Conservation (phyloP, 2,797 vertebrate species). For the Phoebastria nigripes region DNA sequence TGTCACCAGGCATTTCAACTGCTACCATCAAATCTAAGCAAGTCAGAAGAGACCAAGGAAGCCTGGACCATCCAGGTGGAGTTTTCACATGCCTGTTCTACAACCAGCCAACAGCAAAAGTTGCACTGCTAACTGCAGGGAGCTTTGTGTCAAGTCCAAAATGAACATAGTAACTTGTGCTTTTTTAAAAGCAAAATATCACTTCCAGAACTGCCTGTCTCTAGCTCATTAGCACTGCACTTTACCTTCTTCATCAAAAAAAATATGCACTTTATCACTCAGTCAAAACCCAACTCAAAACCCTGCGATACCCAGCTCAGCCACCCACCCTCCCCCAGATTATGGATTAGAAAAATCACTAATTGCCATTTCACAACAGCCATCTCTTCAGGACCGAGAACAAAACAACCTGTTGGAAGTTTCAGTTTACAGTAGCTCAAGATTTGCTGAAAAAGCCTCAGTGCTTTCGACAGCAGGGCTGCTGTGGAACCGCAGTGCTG, state of each 20-base stretch:
- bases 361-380: neutral
- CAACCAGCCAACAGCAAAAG: neutral
- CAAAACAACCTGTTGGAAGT: neutral
- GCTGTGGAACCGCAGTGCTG: rapidly evolving
- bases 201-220: neutral
- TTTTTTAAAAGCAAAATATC: neutral
- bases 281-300: neutral
- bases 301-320: rapidly evolving
- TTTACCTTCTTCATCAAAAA: neutral
- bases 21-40: neutral
- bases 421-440: neutral
- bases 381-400: neutral
- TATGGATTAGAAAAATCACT: neutral
- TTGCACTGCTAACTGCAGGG: neutral
- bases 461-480: neutral
- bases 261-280: rapidly evolving
- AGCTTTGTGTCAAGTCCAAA: neutral
- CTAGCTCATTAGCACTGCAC: neutral
- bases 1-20: neutral
- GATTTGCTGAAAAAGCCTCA: neutral
- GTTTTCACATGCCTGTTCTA: neutral
- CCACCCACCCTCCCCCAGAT: neutral
- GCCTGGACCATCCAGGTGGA: neutral
- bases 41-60: neutral
- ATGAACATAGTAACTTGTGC: rapidly evolving